phyloP scores from a whole-genome alignment of 2,888 invertebrate species.

The Thera britannica region DNA sequence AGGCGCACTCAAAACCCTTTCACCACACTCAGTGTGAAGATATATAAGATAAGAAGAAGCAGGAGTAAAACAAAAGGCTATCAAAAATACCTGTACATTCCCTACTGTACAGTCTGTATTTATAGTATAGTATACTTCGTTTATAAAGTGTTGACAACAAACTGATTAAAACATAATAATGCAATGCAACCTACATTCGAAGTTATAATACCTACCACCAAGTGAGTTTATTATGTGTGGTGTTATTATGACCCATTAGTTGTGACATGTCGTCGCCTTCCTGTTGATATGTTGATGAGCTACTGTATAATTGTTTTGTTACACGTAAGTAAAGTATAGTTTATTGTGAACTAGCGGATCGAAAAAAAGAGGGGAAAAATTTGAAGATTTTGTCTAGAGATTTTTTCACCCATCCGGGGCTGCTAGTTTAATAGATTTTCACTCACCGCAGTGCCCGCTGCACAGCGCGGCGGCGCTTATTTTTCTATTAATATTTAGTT shows the following conservation, averaged over 20 bases:
- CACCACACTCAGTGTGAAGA: too few species aligned
- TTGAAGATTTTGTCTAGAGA: too few species aligned
- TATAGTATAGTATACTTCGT: neutral
- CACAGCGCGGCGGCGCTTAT: too few species aligned
- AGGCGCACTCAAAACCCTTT: too few species aligned
- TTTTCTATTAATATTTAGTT: too few species aligned
- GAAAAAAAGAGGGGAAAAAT: too few species aligned
- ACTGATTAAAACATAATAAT: conserved; percentile 1
- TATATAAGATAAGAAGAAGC: too few species aligned
- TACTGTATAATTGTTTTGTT: conserved; percentile 6
- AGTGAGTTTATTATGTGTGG: conserved; percentile 10
- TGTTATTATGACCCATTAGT: conserved; percentile 11
- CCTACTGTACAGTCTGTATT: neutral
- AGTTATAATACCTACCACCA: conserved; percentile 4
- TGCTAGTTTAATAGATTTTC: too few species aligned
- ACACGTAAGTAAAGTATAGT: conserved; percentile 4
- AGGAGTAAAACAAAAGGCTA: too few species aligned
- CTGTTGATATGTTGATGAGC: conserved; percentile 23
- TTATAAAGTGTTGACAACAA: neutral
- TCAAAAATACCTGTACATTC: too few species aligned
- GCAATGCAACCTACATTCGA: conserved; percentile 17
- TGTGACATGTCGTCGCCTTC: conserved; percentile 15
- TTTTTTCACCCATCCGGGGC: too few species aligned
- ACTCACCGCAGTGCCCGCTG: too few species aligned
- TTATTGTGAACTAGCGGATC: neutral